Conservation (phyloP, 2,113 vertebrate species). For the Protobothrops mucrosquamatus region DNA sequence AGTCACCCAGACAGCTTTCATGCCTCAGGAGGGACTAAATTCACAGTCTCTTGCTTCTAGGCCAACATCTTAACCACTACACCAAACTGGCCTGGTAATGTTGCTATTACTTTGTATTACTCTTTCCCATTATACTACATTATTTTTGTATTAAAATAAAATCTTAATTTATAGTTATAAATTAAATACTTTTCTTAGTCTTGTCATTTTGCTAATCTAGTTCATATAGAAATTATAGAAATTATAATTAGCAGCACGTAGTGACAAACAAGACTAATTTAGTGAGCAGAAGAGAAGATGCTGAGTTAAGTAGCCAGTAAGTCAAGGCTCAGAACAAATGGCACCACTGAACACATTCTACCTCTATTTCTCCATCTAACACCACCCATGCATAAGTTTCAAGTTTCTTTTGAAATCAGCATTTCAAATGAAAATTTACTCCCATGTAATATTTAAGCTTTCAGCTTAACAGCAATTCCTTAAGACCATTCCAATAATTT, state of each 20-base stretch:
- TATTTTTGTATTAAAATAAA: not conserved
- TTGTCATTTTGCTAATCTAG: not conserved
- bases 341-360: not conserved
- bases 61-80: no score
- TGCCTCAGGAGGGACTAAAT: no score
- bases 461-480: not conserved
- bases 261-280: not conserved
- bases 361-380: not conserved
- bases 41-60: no score
- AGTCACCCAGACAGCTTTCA: no score
- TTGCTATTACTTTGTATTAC: not conserved
- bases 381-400: not conserved
- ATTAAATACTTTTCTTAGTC: not conserved
- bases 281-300: not conserved
- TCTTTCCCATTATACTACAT: not conserved
- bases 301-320: not conserved
- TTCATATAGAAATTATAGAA: not conserved
- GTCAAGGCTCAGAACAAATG: not conserved
- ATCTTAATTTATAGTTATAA: not conserved
- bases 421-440: not conserved
- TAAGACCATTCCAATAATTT: constrained; percentile 6
- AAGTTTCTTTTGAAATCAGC: not conserved
- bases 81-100: not conserved
- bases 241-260: not conserved
- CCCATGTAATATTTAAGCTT: not conserved